phyloP scores from a whole-genome alignment of 30 jellyfish, hydroid and myxozoan species.

The Hydra vulgaris region DNA sequence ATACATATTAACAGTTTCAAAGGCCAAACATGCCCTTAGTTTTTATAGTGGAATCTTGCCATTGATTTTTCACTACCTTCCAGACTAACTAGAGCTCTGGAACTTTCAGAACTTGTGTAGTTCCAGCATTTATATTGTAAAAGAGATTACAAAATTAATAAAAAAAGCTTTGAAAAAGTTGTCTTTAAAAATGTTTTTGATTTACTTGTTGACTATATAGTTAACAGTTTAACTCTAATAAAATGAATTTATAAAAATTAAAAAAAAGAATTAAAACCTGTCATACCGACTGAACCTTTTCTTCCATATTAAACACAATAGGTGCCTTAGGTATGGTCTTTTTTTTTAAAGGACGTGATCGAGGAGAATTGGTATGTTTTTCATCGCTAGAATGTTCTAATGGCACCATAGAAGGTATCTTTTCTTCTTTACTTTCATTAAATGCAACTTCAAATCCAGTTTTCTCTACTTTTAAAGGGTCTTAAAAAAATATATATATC shows the following conservation, averaged over 20 bases:
- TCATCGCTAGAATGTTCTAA: conserved; percentile 27
- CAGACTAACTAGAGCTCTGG: too few species aligned
- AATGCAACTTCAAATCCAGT: conserved; percentile 56
- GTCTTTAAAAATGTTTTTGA: too few species aligned
- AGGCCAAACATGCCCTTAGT: too few species aligned
- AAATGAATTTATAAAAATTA: too few species aligned
- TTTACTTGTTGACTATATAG: too few species aligned
- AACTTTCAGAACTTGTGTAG: too few species aligned
- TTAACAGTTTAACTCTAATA: neutral
- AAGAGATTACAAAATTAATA: too few species aligned
- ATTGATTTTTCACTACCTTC: too few species aligned
- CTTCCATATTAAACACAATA: neutral
- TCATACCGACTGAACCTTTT: conserved; percentile 7
- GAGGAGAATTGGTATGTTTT: conserved; percentile 26
- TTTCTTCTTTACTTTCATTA: conserved; percentile 32
- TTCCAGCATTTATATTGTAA: too few species aligned
- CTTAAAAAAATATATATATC: conserved; percentile 11
- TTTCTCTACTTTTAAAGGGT: conserved; percentile 56
- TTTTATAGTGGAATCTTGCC: too few species aligned
- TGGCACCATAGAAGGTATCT: conserved; percentile 51
- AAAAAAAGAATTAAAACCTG: neutral
- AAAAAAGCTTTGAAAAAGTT: too few species aligned
- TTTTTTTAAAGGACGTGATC: conserved; percentile 25
- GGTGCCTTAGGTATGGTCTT: conserved; percentile 29
- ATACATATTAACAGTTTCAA: too few species aligned